Base-by-base conservation (phyloP, 2,113 vertebrate species). In the Brienomyrus longianalis region DNA sequence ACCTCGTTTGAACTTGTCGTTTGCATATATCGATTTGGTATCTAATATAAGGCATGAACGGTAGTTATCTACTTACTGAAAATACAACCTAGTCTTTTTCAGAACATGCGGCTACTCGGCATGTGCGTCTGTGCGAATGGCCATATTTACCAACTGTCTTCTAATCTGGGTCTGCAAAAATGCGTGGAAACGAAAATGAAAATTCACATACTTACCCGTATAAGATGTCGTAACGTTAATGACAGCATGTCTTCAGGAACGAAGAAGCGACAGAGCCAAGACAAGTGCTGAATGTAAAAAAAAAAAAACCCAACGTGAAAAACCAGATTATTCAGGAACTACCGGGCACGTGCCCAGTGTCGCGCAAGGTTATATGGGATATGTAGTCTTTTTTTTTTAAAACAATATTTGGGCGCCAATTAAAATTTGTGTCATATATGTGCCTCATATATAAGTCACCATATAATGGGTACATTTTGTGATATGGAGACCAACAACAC, bases 181-280 rank as follows among this genome's bases (percentile, higher is more conserved):
- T 50, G 35, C 70, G 45, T 13, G 15, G 50, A 84, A 31, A 85
- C 19, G n/a, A n/a, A 52, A 80, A n/a, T 35, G 21, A 54, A n/a
- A 59, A 45, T 84, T 9, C 52, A 19, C 0, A n/a, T 89, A 92
- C 94, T 92, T 89, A 96, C 96, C 94, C 94, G 91, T 47, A 94
- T 51, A 45, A 96, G 91, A 88, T 92, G 94, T 91, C 93, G 94
- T 23, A 95, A 17, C n/a, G 94, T 90, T 80, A 95, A 91, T 1
- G 94, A 93, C 66, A 95, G 90, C 96, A 96, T 96, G 89, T 90
- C 94, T 47, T 21, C 87, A 35, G 47, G 87, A 91, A 47, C 87
- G 23, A 77, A 43, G n/a, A 90, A 62, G 7, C 45, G 85, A 66
- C 83, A 62, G 50, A 85, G 17, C n/a, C 56, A 88, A 43, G 35